Evolutionary conservation across 2,888 invertebrate species (phyloP).

Genomic region (Stegana nigrithorax): DNA sequence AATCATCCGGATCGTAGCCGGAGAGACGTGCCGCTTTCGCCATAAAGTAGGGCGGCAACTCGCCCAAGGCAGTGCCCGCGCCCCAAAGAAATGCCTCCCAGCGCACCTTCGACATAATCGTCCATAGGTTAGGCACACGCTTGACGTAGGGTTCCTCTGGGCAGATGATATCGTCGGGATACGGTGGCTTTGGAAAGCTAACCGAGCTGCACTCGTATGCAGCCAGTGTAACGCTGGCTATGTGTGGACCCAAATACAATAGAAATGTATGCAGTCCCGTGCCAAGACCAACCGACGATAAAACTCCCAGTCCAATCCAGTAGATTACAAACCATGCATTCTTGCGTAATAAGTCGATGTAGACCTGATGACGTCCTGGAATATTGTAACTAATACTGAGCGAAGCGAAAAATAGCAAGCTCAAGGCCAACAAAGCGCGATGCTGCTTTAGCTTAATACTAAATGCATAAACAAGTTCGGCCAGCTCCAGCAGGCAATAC

Average conservation of each 20-base stretch:
- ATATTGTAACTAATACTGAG: slow-evolving; percentile 55
- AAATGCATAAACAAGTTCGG: slow-evolving; percentile 72
- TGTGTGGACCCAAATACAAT: slow-evolving; percentile 97
- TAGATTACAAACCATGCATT: slow-evolving; percentile 72
- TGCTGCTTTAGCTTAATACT: slow-evolving; percentile 69
- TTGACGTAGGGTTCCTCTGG: slow-evolving; percentile 76
- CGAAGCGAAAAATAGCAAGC: slow-evolving; percentile 51
- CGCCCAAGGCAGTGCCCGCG: slow-evolving; percentile 97
- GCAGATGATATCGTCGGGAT: slow-evolving; percentile 96
- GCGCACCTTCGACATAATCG: slow-evolving; percentile 93
- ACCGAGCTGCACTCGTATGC: slow-evolving; percentile 96
- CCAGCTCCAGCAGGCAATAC: slow-evolving; percentile 81
- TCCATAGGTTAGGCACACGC: slow-evolving; percentile 82
- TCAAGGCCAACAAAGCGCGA: slow-evolving; percentile 47
- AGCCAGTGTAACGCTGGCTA: slow-evolving; percentile 97
- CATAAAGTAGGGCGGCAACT: slow-evolving; percentile 99
- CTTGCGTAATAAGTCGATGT: slow-evolving; percentile 53
- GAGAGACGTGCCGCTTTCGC: slow-evolving; percentile 90
- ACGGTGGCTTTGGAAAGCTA: slow-evolving; percentile 97
- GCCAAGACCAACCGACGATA: slow-evolving; percentile 97
- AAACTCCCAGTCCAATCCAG: slow-evolving; percentile 93
- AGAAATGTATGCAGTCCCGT: slow-evolving; percentile 99
- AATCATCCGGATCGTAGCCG: slow-evolving; percentile 73
- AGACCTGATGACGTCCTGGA: slow-evolving; percentile 64
- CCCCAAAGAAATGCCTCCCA: slow-evolving; percentile 98